Conservation (phyloP, 2,797 vertebrate genomes). For the Nasua narica region DNA sequence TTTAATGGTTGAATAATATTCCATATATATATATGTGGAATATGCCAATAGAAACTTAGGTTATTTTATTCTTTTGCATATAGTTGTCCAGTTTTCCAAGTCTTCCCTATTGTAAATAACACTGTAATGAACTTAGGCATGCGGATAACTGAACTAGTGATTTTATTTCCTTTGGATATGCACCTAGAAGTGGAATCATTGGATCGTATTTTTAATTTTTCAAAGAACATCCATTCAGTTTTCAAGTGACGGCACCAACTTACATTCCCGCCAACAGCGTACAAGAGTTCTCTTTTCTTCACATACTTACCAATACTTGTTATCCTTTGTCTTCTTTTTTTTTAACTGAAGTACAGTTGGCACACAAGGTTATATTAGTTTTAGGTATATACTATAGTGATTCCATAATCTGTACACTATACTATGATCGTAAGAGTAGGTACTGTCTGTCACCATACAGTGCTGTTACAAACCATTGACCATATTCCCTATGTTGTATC, state of each 20-base stretch:
- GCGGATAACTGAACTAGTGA: neutral
- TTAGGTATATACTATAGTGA: neutral
- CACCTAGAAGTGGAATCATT: neutral
- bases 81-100: no score
- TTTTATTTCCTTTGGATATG: neutral
- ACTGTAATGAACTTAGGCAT: neutral
- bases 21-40: neutral
- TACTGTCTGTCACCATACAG: neutral
- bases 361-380: neutral
- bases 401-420: neutral
- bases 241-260: neutral
- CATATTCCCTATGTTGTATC: neutral
- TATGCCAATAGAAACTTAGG: neutral
- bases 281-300: neutral
- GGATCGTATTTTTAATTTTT: neutral
- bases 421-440: neutral
- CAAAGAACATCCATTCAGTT: neutral
- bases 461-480: neutral
- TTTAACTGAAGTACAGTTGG: neutral
- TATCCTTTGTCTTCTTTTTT: neutral
- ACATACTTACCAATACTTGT: neutral
- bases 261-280: neutral
- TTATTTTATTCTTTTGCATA: no score
- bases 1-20: neutral
- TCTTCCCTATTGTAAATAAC: neutral